Evolutionary conservation across 2,888 invertebrate genomes (phyloP).

Genomic region (Zhengitettix transpicula): DNA sequence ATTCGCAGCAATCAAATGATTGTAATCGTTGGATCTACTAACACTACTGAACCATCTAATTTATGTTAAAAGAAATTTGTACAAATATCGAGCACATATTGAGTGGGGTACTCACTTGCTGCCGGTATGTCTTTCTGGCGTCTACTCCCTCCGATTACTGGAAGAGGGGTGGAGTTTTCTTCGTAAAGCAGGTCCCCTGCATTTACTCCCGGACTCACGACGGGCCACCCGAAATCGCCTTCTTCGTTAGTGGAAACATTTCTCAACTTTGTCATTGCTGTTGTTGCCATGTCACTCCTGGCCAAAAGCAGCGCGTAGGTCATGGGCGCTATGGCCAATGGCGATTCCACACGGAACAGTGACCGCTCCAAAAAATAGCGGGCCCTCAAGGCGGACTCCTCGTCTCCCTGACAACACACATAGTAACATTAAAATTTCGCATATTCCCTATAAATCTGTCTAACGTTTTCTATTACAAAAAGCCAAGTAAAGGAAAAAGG

Average conservation of each 20-base stretch:
- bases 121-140: no score
- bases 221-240: constrained; percentile 50
- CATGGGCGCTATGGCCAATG: constrained; percentile 40
- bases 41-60: no score
- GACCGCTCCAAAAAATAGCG: constrained; percentile 37
- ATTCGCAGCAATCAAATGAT: no score
- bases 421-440: no score
- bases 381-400: constrained; percentile 26
- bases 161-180: neutral
- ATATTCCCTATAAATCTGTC: no score
- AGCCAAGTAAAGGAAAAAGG: no score
- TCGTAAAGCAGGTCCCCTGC: constrained; percentile 35
- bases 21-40: no score
- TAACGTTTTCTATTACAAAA: no score
- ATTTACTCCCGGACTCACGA: constrained; percentile 31
- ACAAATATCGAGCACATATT: no score
- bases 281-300: constrained; percentile 35
- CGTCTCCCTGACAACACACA: constrained; percentile 1
- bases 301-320: constrained; percentile 39
- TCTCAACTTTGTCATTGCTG: constrained; percentile 37
- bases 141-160: no score
- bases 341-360: constrained; percentile 35
- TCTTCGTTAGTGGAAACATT: constrained; percentile 48
- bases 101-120: no score
- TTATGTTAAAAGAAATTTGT: no score